phyloP scores from a whole-genome alignment of 1,140 invertebrate species.

The Drosophila kurseongensis region DNA sequence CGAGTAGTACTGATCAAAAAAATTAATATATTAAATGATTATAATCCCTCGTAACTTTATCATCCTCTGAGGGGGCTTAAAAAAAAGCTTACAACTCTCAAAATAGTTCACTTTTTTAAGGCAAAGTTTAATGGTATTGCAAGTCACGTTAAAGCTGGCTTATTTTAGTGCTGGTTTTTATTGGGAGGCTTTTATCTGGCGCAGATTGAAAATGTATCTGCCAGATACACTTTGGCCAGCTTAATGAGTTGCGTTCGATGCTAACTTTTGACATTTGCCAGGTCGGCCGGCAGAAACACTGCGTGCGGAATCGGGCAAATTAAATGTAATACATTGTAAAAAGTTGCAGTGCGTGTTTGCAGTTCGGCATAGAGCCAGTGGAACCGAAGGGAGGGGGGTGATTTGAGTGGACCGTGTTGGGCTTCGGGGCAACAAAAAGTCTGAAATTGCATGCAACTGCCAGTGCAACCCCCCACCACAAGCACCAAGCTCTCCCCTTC shows the following conservation, averaged over 20 bases:
- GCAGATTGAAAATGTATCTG: conserved; percentile 39
- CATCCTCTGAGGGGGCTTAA: no score
- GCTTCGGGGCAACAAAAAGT: conserved; percentile 42
- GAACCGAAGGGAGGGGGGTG: background rate
- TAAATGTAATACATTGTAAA: conserved; percentile 55
- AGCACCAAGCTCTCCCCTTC: conserved; percentile 1
- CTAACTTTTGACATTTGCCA: conserved; percentile 70
- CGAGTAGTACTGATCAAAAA: no score
- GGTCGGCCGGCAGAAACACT: conserved; percentile 24
- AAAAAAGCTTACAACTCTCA: no score
- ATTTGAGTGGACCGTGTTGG: conserved; percentile 33
- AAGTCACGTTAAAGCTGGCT: background rate
- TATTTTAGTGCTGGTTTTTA: conserved; percentile 19
- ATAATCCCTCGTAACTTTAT: no score
- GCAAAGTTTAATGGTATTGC: background rate
- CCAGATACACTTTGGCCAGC: conserved; percentile 18
- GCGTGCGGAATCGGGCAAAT: conserved; percentile 54
- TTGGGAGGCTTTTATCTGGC: conserved; percentile 33
- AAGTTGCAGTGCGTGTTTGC: conserved; percentile 17
- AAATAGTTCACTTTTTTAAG: no score
- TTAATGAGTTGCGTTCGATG: conserved; percentile 72
- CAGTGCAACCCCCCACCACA: conserved; percentile 19
- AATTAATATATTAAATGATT: no score
- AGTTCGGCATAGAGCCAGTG: background rate
- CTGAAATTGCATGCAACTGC: conserved; percentile 59